Base-by-base conservation (phyloP, 2,888 invertebrate genomes). In the Pollenia labialis region DNA sequence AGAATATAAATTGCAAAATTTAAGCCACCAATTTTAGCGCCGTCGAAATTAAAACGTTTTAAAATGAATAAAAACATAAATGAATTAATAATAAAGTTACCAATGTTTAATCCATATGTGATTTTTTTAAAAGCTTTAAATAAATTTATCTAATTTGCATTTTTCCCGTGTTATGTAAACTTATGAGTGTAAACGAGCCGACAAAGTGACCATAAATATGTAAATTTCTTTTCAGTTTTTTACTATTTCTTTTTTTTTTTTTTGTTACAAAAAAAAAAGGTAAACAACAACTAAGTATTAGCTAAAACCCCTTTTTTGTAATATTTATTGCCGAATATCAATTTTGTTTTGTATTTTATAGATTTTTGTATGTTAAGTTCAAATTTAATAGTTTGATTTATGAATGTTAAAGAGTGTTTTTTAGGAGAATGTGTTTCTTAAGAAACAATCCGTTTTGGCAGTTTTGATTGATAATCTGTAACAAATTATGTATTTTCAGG, bases 381-480 rank as follows among this genome's bases (percentile, higher is more conserved):
- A 66, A 4, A 58, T 9, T 32, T 32, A 32, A 58, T 58, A 16
- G n/a, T 64, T 66, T 81, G 56, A 81, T 74, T 48, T 80, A 80
- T 72, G 60, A 50, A 16, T 52, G 42, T 54, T 46, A 1, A 32
- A 40, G n/a, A 32, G 52, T 16, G 6, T 23, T 16, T 48, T 71
- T 44, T 12, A 56, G 23, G 23, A 4, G 11, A 32, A 58, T 23
- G 32, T 66, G 66, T 32, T 77, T 66, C 56, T 32, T 32, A 6
- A 32, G 32, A 32, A 32, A 32, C 6, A 32, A 32, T 32, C 32
- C 4, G 1, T 32, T 32, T 32, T 56, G 32, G n/a, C 44, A 62
- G 18, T 60, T 46, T 60, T 81, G 81, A 81, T 81, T 81, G 81
- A 81, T 81, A 68, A 75, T 58, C 68, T 66, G 50, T 68, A 60